A percentile compares a stretch with the other conserved stretches of the same genome.
Conservation (phyloP, 1,140 invertebrate genomes). For the Uloborus diversus region DNA sequence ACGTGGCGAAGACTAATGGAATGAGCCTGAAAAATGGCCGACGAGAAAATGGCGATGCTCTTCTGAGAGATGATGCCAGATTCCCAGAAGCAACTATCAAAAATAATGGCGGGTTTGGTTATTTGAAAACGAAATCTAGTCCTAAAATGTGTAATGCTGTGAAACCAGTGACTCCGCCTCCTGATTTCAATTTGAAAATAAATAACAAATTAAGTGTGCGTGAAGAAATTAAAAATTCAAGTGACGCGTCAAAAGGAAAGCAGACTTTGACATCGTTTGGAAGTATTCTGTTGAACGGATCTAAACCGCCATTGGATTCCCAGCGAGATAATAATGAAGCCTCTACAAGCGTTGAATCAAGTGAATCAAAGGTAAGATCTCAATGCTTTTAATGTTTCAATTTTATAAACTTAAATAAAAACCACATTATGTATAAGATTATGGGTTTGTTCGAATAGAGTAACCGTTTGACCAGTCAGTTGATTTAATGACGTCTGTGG, state of each 20-base stretch:
- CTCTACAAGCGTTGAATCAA: too few relatives aligned
- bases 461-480: too few relatives aligned
- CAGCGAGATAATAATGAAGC: too few relatives aligned
- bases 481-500: too few relatives aligned
- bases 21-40: neutral
- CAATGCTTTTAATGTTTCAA: too few relatives aligned
- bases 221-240: neutral
- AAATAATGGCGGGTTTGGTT: neutral
- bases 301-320: too few relatives aligned
- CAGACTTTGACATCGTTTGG: neutral
- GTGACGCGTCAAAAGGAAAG: neutral
- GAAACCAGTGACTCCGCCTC: neutral
- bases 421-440: too few relatives aligned
- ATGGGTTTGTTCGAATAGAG: too few relatives aligned
- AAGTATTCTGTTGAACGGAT: neutral
- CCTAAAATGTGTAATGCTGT: constrained; percentile 31
- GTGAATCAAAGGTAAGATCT: too few relatives aligned
- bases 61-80: neutral
- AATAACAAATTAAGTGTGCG: neutral
- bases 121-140: neutral
- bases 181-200: neutral
- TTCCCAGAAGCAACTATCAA: neutral
- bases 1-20: neutral
- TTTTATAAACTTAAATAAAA: too few relatives aligned
- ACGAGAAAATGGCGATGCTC: constrained; percentile 13